Percentiles rank a stretch among this genome's conserved stretches.
Evolutionary conservation across 2,113 vertebrate genomes (phyloP).

Genomic region (Paedocypris sp.): DNA sequence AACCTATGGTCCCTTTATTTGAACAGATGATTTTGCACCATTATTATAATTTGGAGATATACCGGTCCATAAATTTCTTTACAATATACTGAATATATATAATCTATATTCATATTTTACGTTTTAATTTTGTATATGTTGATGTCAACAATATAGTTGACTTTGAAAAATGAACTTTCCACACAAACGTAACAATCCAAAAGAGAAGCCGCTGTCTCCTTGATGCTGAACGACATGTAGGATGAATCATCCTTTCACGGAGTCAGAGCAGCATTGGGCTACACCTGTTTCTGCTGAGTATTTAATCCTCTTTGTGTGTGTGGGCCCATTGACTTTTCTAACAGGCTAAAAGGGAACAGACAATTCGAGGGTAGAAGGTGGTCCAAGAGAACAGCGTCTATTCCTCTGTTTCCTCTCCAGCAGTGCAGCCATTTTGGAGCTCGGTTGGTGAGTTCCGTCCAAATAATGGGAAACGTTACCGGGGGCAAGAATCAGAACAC

Average conservation of each 20-base stretch:
- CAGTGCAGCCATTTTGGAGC: conserved; percentile 58
- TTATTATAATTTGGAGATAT: too few relatives aligned
- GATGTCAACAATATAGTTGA: too few relatives aligned
- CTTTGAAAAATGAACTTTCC: too few relatives aligned
- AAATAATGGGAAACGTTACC: conserved; percentile 51
- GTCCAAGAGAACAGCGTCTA: conserved; percentile 47
- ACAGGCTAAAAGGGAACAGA: conserved; percentile 49
- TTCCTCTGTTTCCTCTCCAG: conserved; percentile 47
- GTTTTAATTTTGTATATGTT: too few relatives aligned
- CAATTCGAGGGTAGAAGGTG: conserved; percentile 33
- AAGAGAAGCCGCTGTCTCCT: conserved; percentile 1
- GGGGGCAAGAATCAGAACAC: conserved; percentile 57
- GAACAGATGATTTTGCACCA: too few relatives aligned
- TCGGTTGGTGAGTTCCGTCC: conserved; percentile 55
- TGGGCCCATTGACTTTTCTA: conserved; percentile 52
- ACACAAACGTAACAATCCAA: conserved; percentile 1
- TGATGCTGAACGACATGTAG: conserved; percentile 27
- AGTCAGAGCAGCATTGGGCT: conserved; percentile 44
- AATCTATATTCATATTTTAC: too few relatives aligned
- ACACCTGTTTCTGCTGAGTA: conserved; percentile 56
- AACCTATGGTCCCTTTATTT: too few relatives aligned
- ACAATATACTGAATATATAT: too few relatives aligned
- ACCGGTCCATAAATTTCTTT: too few relatives aligned
- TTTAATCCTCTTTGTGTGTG: conserved; percentile 55
- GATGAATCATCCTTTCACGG: conserved; percentile 38